Conservation (phyloP, 2,113 vertebrate genomes). For the Amblyornis subalaris region DNA sequence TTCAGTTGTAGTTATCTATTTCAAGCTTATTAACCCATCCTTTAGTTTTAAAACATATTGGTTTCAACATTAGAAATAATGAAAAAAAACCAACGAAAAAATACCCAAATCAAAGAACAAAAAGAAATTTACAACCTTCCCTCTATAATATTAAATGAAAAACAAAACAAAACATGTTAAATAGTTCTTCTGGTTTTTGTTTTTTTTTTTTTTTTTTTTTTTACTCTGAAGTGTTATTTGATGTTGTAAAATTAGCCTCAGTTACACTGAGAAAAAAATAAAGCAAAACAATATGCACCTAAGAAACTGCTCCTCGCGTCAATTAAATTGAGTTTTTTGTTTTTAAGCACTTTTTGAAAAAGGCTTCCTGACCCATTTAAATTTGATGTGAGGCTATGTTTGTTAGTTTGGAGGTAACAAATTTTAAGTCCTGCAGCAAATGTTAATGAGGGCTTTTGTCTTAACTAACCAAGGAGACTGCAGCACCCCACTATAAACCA, state of each 20-base stretch:
- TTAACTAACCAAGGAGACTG: conserved; percentile 84
- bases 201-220: conserved; percentile 64
- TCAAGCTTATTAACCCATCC: conserved; percentile 91
- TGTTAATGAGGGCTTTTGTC: conserved; percentile 82
- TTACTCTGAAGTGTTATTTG: conserved; percentile 77
- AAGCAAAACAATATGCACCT: conserved; percentile 75
- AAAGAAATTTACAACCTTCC: conserved; percentile 69
- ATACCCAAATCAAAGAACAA: conserved; percentile 49
- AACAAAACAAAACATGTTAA: conserved; percentile 76
- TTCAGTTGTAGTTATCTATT: conserved; percentile 88
- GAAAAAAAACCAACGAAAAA: conserved; percentile 55
- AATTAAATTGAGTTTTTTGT: conserved; percentile 76
- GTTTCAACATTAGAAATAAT: conserved; percentile 73
- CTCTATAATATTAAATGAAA: conserved; percentile 74
- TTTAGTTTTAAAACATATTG: conserved; percentile 83
- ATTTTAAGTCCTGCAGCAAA: conserved; percentile 85
- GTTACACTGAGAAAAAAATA: conserved; percentile 87
- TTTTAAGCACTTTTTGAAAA: conserved; percentile 70
- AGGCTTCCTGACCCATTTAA: conserved; percentile 75
- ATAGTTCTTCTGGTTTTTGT: conserved; percentile 72
- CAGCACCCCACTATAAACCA: conserved; percentile 77
- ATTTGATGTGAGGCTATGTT: conserved; percentile 75
- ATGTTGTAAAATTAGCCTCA: conserved; percentile 87
- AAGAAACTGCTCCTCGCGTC: conserved; percentile 75
- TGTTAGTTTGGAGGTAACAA: conserved; percentile 86